Percentiles rank a stretch among this genome's conserved stretches.
These are phyloP conservation scores for Peromyscus melanophrys DNA, from an alignment of 2,797 vertebrate genomes.

Conservation along the genomic window DNA sequence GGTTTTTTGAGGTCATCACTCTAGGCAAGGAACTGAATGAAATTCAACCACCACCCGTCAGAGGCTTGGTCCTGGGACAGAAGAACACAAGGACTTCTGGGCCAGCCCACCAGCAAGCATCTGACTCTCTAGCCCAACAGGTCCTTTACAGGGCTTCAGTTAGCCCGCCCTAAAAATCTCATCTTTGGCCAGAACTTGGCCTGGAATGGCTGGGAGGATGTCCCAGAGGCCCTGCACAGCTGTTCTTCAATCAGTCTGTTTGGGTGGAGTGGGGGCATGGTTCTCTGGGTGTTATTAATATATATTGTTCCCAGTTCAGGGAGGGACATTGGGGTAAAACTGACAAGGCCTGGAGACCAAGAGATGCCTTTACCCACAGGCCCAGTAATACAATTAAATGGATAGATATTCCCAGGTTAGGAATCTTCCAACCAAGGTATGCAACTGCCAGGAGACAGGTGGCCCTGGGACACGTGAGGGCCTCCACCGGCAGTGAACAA, in stretches of 20 bases:
- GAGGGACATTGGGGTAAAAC: not conserved
- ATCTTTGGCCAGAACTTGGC: not conserved
- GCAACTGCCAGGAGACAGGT: no score
- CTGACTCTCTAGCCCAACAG: not conserved
- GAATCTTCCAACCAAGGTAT: not conserved
- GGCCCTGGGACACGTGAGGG: not conserved
- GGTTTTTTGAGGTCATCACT: not conserved
- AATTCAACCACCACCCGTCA: not conserved
- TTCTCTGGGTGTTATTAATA: not conserved
- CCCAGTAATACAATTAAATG: not conserved
- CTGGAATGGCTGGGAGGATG: not conserved
- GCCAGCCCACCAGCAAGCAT: not conserved
- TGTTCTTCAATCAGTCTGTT: not conserved
- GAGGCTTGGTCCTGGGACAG: not conserved
- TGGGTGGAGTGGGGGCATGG: accelerated
- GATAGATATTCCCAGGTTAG: not conserved
- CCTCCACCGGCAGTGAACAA: not conserved
- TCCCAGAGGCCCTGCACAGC: not conserved
- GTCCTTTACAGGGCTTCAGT: not conserved
- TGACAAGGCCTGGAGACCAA: not conserved
- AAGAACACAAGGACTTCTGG: not conserved
- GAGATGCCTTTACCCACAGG: not conserved
- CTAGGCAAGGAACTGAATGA: not conserved
- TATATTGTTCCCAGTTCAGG: not conserved
- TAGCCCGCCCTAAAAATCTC: not conserved